phyloP scores from a whole-genome alignment of 2,797 vertebrate genomes.

The Dryobates pubescens region DNA sequence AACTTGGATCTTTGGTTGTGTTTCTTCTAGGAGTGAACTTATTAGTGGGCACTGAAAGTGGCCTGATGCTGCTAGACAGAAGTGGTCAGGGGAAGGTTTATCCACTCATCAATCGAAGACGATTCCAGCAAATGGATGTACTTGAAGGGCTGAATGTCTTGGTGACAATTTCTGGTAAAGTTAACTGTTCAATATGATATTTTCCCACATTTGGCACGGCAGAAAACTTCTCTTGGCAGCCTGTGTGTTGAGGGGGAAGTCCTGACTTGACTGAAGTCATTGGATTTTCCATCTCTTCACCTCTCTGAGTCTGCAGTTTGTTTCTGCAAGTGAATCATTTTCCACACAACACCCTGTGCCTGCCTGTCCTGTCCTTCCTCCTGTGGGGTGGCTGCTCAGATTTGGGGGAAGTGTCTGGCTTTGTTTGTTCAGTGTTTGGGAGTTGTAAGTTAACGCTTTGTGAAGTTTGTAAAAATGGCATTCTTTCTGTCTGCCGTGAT shows the following conservation, averaged over 20 bases:
- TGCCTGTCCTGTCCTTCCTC: background rate
- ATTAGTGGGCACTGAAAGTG: constrained; percentile 95
- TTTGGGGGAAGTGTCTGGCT: background rate
- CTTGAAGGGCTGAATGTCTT: constrained; percentile 96
- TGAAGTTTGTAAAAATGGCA: background rate
- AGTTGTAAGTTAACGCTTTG: background rate
- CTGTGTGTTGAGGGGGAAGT: constrained; percentile 17
- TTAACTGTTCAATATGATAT: background rate
- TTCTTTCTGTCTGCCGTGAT: background rate
- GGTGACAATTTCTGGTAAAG: constrained; percentile 95
- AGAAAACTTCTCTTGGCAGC: constrained; percentile 1
- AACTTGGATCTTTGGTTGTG: constrained; percentile 16
- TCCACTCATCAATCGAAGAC: constrained; percentile 92
- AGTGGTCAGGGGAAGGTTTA: constrained; percentile 98
- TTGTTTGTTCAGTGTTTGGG: background rate
- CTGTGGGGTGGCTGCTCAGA: background rate
- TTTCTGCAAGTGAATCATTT: constrained; percentile 32
- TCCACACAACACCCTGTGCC: background rate
- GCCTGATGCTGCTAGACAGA: constrained; percentile 96
- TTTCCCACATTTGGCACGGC: background rate
- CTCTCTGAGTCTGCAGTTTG: background rate
- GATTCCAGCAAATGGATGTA: constrained; percentile 99
- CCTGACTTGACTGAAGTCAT: background rate
- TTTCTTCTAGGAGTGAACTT: constrained; percentile 89
- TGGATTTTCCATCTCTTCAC: constrained; percentile 38